phyloP scores from a whole-genome alignment of 2,797 vertebrate genomes.

The Acropternis orthonyx region DNA sequence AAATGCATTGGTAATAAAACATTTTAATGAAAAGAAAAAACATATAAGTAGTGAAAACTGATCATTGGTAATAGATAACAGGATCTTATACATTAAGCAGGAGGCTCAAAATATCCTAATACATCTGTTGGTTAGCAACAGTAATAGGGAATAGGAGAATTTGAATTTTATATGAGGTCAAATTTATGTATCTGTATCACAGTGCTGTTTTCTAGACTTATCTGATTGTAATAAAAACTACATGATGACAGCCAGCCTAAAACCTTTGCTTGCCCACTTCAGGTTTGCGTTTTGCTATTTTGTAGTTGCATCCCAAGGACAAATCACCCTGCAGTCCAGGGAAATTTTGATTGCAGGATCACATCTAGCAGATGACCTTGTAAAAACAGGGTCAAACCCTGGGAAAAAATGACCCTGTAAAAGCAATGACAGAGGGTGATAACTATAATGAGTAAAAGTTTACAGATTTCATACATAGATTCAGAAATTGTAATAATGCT shows the following conservation, averaged over 20 bases:
- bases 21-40: neutral
- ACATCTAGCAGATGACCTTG: neutral
- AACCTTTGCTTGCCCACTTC: rapidly evolving
- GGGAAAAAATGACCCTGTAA: neutral
- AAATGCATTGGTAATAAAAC: neutral
- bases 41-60: neutral
- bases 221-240: neutral
- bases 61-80: neutral
- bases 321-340: neutral
- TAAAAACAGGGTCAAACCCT: neutral
- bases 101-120: neutral
- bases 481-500: neutral
- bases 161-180: neutral
- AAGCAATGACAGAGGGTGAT: neutral
- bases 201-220: neutral
- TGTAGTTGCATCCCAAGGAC: neutral
- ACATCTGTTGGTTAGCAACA: neutral
- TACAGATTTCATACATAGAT: neutral
- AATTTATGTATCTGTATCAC: neutral
- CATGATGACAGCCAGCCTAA: neutral
- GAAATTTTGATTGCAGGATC: neutral
- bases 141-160: neutral
- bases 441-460: neutral
- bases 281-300: neutral
- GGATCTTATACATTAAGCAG: neutral